Evolutionary conservation across 2,113 vertebrate species (phyloP), one percentile per base, ranked within the genome.

Genomic region (Austrofundulus limnaeus): DNA sequence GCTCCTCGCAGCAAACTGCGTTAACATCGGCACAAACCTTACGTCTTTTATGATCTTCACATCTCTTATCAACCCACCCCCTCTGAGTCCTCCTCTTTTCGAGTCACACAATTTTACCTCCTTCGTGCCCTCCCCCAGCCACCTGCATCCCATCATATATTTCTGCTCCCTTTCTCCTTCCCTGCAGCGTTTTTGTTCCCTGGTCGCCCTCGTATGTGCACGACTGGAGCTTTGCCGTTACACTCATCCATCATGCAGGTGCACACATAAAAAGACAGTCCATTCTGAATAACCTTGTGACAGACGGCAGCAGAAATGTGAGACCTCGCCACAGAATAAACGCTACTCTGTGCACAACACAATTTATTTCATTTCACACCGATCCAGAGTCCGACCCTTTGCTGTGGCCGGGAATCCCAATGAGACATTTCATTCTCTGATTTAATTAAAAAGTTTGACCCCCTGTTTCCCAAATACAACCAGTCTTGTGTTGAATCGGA

Each of bases 1-100:
- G 96, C 97, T 1, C 97, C 97, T 13, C 96, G 94, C 83, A 99
- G 89, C 79, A 99, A 85, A 81, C 97, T 99, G 90, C 51, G 14
- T 17, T 31, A 6, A n/a, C 52, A 67, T 13, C 7, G 19, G 0
- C 0, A 39, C 9, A n/a, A 0, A 10, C 16, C 46, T 70, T 8
- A 21, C n/a, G 25, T 39, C 16, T 31, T 16, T 21, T 47, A 6
- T 19, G 41, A 28, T 28, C 28, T 28, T 3, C n/a, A n/a, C n/a
- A n/a, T 41, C 15, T 62, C 58, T 61, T 78, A 55, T 63, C 31
- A 57, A 75, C 19, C 70, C 55, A 51, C 46, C 23, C 53, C 70
- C 70, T 48, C 2, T 55, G 24, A 21, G 46, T 59, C 48, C 24
- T 31, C 42, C 61, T 60, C 23, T 19, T 4, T 21, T 38, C 20